Evolutionary conservation across 2,113 vertebrate genomes (phyloP).

Genomic region (Erythrolamprus reginae): DNA sequence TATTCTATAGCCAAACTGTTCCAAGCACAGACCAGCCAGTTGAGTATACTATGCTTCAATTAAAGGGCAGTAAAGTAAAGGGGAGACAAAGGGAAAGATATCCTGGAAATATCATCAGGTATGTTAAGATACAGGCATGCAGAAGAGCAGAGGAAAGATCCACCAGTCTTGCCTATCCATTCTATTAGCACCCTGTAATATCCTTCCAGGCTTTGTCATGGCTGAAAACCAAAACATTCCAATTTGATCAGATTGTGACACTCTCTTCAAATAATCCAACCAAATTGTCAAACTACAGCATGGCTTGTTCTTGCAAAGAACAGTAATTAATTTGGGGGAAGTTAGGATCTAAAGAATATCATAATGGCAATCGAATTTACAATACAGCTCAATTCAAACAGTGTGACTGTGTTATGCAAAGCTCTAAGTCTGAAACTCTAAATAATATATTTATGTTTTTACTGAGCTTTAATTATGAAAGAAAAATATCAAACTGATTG

Average conservation of each 20-base stretch:
- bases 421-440: not conserved
- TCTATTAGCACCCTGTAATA: not conserved
- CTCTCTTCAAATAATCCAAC: not conserved
- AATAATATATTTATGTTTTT: not conserved
- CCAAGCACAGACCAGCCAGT: not conserved
- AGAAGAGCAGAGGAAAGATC: not conserved
- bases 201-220: not conserved
- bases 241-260: not conserved
- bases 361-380: not conserved
- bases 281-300: not conserved
- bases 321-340: not conserved
- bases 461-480: not conserved
- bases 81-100: not conserved
- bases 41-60: not conserved
- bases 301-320: not conserved
- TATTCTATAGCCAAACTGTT: not conserved
- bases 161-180: not conserved
- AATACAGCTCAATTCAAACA: not conserved
- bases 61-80: not conserved
- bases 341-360: not conserved
- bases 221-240: not conserved
- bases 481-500: not conserved
- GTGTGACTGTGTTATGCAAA: not conserved
- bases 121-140: not conserved
- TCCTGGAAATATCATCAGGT: not conserved